A percentile compares a stretch with the other conserved stretches of the same genome.
phyloP scores from a whole-genome alignment of 2,888 invertebrate genomes.

The Campoplex nolae region DNA sequence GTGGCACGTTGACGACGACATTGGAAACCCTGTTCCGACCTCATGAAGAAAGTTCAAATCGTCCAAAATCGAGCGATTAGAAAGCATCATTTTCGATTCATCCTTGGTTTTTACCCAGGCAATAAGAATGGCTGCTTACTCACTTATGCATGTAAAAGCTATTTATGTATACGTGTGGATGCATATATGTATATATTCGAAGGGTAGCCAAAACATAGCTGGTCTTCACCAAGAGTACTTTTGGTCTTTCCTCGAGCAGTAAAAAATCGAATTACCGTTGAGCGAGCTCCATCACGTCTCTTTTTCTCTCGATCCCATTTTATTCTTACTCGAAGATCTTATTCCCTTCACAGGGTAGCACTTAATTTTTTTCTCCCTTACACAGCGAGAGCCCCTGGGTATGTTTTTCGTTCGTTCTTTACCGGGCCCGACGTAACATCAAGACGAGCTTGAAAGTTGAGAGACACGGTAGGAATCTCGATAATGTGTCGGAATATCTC shows the following conservation, averaged over 20 bases:
- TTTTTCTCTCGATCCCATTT: conserved; percentile 39
- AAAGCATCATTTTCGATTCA: not conserved
- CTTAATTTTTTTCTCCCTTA: conserved; percentile 43
- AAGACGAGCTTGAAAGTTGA: conserved; percentile 44
- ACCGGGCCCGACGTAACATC: not conserved
- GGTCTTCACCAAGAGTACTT: conserved; percentile 30
- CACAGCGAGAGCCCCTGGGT: not conserved
- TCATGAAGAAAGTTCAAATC: conserved; percentile 23
- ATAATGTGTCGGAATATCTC: conserved; percentile 28
- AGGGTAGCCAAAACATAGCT: conserved; percentile 15
- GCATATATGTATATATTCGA: not conserved
- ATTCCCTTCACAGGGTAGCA: conserved; percentile 41
- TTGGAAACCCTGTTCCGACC: not conserved
- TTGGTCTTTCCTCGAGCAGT: conserved; percentile 49
- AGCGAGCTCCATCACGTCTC: conserved; percentile 40
- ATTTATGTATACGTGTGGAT: not conserved
- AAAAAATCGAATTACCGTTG: conserved; percentile 68
- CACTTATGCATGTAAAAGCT: not conserved
- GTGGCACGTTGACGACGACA: not conserved
- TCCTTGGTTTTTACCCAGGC: not conserved
- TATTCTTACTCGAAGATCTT: conserved; percentile 51
- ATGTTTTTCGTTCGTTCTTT: conserved; percentile 26
- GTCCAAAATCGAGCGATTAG: conserved; percentile 1
- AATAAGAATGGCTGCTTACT: conserved; percentile 1
- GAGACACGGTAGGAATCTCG: conserved; percentile 34